phyloP scores from a whole-genome alignment of 2,113 vertebrate genomes.

The Jacana jacana region DNA sequence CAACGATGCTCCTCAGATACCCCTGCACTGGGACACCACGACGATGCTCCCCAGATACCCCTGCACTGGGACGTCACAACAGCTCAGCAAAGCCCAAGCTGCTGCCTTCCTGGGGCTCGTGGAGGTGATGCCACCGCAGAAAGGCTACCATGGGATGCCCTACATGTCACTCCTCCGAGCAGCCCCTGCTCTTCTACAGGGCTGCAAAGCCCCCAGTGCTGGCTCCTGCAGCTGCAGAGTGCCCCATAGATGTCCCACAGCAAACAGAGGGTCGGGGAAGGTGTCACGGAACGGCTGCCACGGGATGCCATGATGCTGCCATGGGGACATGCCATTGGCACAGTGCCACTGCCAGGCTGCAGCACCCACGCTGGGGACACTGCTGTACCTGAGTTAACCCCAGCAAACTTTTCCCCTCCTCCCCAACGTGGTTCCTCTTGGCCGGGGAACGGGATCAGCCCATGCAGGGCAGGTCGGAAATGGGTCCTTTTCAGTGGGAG shows the following conservation, averaged over 20 bases:
- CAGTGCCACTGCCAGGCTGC: background rate
- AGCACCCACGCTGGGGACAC: background rate
- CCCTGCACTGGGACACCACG: rapidly evolving
- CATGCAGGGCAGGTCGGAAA: no score
- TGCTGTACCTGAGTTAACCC: background rate
- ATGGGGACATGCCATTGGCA: rapidly evolving
- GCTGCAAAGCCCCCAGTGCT: rapidly evolving
- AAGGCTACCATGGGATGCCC: background rate
- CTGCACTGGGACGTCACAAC: rapidly evolving
- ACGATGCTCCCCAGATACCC: rapidly evolving
- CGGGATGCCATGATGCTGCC: background rate
- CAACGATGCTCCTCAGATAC: no score
- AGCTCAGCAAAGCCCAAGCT: background rate
- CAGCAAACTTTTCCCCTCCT: background rate
- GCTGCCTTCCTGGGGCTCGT: rapidly evolving
- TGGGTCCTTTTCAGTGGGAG: rapidly evolving
- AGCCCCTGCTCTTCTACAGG: background rate
- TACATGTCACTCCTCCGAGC: rapidly evolving
- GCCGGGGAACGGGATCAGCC: no score
- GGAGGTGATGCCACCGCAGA: background rate
- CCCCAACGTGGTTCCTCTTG: no score
- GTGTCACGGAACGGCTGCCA: background rate
- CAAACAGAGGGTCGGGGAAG: background rate
- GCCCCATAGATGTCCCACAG: background rate
- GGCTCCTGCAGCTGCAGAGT: background rate